Conservation (phyloP, 1,140 invertebrate species). For the Polypedilum pembai region DNA sequence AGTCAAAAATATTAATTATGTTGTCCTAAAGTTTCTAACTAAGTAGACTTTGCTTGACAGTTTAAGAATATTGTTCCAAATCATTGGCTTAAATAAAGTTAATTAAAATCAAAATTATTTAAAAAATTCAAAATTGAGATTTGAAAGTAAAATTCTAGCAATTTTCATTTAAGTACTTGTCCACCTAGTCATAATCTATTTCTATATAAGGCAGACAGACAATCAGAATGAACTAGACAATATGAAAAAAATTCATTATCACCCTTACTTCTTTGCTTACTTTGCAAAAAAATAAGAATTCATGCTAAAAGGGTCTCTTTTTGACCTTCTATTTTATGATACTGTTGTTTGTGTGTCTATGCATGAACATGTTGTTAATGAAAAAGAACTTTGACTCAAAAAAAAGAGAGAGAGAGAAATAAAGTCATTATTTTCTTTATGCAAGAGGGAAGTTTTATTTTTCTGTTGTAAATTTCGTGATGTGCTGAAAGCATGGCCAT, state of each 20-base stretch:
- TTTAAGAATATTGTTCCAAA: no score
- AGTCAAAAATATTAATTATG: no score
- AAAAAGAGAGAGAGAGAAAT: neutral
- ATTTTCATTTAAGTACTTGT: no score
- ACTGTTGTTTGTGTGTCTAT: neutral
- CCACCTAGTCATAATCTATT: no score
- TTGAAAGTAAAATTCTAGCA: no score
- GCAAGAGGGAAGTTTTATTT: neutral
- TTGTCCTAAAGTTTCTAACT: no score
- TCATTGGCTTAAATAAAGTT: no score
- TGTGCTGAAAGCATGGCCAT: neutral
- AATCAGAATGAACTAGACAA: neutral
- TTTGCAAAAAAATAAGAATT: neutral
- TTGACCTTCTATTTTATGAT: slow-evolving; percentile 20
- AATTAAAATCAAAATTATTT: no score
- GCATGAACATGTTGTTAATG: neutral
- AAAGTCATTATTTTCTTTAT: neutral
- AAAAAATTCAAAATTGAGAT: no score
- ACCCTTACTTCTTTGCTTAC: neutral
- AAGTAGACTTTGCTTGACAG: no score
- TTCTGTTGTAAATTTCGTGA: neutral
- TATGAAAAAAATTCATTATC: slow-evolving; percentile 5
- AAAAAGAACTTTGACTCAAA: neutral
- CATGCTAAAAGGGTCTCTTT: neutral
- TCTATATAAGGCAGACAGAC: no score